Evolutionary conservation across 92 coral and sea anemone genomes (phyloP), one percentile per base, ranked within the genome.

Genomic region (Ricordea florida): DNA sequence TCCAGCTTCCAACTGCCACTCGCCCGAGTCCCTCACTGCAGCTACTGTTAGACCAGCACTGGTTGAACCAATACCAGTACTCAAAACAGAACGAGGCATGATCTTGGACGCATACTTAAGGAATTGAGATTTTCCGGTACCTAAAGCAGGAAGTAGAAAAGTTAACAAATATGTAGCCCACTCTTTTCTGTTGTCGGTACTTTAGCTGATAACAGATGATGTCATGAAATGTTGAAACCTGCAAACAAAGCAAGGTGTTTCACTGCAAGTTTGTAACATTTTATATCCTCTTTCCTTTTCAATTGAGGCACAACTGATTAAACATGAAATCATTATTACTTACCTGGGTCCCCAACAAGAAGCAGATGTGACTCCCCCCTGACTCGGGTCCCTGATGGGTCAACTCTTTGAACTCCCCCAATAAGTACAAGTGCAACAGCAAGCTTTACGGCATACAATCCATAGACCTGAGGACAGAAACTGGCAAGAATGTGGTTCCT

Each of bases 1-100:
- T 42, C 98, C 99, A 22, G 99, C 99, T 47, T 96, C 99, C 16
- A 96, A 66, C 92, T 92, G 97, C 99, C 99, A 96, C 72, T 96
- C 99, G 18, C 96, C 93, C 6, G 96, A 90, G 73, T 96, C 99
- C 56, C 88, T 81, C 57, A 92, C 88, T 10, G 99, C 99, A 3
- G 97, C 78, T 28, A 96, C 99, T 24, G 99, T 96, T 45, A 96
- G 89, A 30, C 99, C 99, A 64, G 99, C 99, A 70, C 97, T 96
- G 10, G 99, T 96, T 45, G 99, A 88, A n/a, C 99, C 97, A 35
- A 92, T 92, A 11, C 99, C 99, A 30, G 99, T 92, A 16, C 97
- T 96, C 66, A 92, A 79, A 13, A 96, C 99, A 10, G 99, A 96
- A 31, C 99, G 88, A 1, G 99, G 99, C 31, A 92, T 74, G 40